Conservation (phyloP, 2,797 vertebrate genomes). For the Carduelis carduelis region DNA sequence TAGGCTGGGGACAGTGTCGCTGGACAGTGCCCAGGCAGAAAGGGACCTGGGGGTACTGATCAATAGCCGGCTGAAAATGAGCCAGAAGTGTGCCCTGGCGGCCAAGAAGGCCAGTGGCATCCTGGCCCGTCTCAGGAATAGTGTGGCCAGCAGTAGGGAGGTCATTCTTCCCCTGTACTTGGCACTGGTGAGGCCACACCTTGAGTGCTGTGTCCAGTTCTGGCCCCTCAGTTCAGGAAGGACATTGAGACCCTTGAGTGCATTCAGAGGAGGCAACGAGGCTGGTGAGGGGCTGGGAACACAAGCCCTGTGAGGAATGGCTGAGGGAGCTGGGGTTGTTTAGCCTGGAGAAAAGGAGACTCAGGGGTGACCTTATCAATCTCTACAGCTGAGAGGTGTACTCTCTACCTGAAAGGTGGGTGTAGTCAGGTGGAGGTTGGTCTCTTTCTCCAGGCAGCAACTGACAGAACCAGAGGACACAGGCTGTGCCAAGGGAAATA, state of each 20-base stretch:
- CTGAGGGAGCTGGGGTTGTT: neutral
- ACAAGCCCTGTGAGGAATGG: neutral
- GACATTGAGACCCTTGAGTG: rapidly evolving
- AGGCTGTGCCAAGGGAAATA: neutral
- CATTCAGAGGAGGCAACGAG: too few species aligned
- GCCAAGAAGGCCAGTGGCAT: neutral
- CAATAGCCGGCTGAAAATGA: neutral
- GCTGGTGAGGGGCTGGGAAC: neutral
- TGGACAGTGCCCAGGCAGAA: neutral
- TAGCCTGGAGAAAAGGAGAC: neutral
- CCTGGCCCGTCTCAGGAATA: neutral
- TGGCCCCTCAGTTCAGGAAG: neutral
- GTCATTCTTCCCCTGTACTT: neutral
- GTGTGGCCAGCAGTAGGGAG: neutral
- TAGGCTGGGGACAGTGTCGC: too few species aligned
- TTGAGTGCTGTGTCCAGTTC: neutral
- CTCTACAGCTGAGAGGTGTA: too few species aligned
- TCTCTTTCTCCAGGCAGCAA: neutral
- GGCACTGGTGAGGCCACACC: neutral
- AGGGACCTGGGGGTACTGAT: neutral
- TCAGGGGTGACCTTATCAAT: neutral
- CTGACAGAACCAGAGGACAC: neutral
- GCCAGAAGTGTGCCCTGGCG: neutral
- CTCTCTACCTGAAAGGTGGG: neutral
- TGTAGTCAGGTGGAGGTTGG: neutral